phyloP scores from a whole-genome alignment of 2,113 vertebrate genomes.

The Prunella fulvescens region DNA sequence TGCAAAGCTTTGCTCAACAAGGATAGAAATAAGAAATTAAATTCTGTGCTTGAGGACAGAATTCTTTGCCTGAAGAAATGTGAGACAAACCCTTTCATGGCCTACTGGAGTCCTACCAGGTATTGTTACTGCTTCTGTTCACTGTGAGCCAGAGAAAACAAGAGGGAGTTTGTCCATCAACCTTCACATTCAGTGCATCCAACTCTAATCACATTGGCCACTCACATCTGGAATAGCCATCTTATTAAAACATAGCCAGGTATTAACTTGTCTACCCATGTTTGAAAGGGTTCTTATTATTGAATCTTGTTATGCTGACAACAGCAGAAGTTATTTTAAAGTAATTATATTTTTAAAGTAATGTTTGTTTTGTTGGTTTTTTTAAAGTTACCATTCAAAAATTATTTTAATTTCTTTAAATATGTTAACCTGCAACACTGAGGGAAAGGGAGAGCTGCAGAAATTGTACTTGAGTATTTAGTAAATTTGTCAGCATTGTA shows the following conservation, averaged over 20 bases:
- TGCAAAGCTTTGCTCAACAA: neutral
- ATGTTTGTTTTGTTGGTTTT: neutral
- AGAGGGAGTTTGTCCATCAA: neutral
- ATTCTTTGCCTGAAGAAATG: neutral
- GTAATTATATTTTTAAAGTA: neutral
- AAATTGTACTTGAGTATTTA: neutral
- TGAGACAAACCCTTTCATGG: neutral
- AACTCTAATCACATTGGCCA: neutral
- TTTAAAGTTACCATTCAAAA: slow-evolving; percentile 19
- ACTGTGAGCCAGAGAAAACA: neutral
- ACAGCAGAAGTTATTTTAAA: neutral
- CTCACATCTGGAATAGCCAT: slow-evolving; percentile 32
- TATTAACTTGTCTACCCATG: neutral
- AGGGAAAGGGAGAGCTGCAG: slow-evolving; percentile 67
- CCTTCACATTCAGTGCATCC: neutral
- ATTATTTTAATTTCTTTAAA: slow-evolving; percentile 47
- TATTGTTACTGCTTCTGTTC: neutral
- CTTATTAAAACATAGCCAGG: neutral
- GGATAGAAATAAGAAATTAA: neutral
- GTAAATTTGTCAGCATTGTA: neutral
- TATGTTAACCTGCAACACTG: slow-evolving; percentile 69
- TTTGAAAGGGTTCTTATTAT: neutral
- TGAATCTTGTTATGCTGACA: neutral
- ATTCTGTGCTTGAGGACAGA: neutral
- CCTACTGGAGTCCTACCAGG: neutral